phyloP scores from a whole-genome alignment of 2,113 vertebrate genomes.

The Alectura lathami region DNA sequence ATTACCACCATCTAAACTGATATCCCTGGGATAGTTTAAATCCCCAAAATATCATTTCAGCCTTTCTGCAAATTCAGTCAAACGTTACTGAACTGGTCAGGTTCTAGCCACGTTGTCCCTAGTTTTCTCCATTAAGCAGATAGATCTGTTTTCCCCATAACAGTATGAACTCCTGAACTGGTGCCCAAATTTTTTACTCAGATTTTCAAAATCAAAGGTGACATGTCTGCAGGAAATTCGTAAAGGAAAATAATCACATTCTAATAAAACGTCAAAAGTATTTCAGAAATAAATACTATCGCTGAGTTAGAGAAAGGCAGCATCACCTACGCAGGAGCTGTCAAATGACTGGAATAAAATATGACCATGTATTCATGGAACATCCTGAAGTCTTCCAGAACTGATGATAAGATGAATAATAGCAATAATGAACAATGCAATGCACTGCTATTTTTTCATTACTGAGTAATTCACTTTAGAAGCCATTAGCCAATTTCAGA shows the following conservation, averaged over 20 bases:
- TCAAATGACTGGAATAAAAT: constrained; percentile 6
- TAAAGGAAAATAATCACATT: background rate
- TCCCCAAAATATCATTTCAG: background rate
- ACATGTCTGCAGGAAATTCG: background rate
- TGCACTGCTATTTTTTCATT: constrained; percentile 13
- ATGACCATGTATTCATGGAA: background rate
- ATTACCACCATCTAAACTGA: background rate
- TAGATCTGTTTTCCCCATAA: background rate
- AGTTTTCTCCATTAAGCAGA: background rate
- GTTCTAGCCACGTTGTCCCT: background rate
- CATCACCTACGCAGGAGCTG: background rate
- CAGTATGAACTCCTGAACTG: background rate
- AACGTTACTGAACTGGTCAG: background rate
- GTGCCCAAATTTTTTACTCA: background rate
- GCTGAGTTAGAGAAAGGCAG: background rate
- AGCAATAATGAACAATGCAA: background rate
- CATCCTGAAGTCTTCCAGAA: constrained; percentile 30
- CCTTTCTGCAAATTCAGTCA: background rate
- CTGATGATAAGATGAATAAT: constrained; percentile 1
- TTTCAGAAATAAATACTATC: background rate
- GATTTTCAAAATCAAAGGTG: constrained; percentile 1
- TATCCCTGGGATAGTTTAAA: background rate
- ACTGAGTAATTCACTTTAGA: constrained; percentile 9
- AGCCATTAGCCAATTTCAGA: constrained; percentile 20
- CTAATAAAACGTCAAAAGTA: background rate